These are phyloP conservation scores for Ambastaia sidthimunki DNA, from an alignment of 2,797 vertebrate species.

Conservation along the genomic window DNA sequence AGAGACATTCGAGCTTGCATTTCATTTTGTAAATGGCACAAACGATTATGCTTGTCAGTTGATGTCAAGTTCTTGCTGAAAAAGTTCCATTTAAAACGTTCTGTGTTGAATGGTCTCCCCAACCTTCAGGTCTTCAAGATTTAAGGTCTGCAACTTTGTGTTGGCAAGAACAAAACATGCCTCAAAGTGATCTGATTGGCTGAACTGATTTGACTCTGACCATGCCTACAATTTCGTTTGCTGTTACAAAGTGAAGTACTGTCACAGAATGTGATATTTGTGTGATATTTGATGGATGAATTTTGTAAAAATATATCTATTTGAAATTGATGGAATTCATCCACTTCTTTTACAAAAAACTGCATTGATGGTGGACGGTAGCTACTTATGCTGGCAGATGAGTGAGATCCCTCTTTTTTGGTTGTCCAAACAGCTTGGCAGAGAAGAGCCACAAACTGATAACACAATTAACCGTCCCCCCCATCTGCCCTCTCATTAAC, in stretches of 20 bases:
- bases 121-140: too few relatives aligned
- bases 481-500: constrained; percentile 44
- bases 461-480: constrained; percentile 42
- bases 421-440: constrained; percentile 24
- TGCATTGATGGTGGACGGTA: background rate
- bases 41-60: too few relatives aligned
- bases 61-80: too few relatives aligned
- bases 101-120: background rate
- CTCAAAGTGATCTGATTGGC: background rate
- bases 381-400: constrained; percentile 9
- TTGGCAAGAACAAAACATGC: too few relatives aligned
- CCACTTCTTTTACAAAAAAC: background rate
- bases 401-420: constrained; percentile 19
- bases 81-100: too few relatives aligned
- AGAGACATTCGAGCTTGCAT: background rate
- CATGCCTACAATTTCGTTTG: background rate
- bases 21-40: background rate
- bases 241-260: background rate
- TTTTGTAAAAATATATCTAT: too few relatives aligned
- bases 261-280: background rate
- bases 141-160: too few relatives aligned
- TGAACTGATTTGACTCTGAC: background rate
- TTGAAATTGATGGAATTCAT: too few relatives aligned
- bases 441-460: constrained; percentile 28
- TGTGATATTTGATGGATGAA: too few relatives aligned